Percentiles rank a stretch among this genome's conserved stretches.
These are phyloP conservation scores for Nymphalis io DNA, from an alignment of 1,140 invertebrate species.

Conservation along the genomic window DNA sequence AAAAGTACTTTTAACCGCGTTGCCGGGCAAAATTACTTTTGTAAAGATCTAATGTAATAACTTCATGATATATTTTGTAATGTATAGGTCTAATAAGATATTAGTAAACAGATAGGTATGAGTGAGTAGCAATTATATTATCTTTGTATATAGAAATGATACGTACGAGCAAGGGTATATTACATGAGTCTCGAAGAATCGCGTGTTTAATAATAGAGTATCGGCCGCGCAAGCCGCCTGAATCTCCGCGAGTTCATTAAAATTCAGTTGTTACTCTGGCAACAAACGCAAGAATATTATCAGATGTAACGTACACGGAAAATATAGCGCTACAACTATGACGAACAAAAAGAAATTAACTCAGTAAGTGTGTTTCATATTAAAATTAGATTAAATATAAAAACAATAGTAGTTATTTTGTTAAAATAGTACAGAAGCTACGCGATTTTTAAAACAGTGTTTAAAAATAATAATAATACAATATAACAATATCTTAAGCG, in stretches of 20 bases:
- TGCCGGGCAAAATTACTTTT: too few relatives aligned
- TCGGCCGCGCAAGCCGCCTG: conserved; percentile 5
- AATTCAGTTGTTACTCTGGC: conserved; percentile 1
- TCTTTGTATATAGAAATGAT: conserved; percentile 21
- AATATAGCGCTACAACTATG: conserved; percentile 18
- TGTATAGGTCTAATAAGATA: neutral
- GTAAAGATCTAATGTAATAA: too few relatives aligned
- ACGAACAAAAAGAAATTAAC: conserved; percentile 35
- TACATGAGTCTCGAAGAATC: conserved; percentile 17
- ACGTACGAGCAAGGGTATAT: conserved; percentile 27
- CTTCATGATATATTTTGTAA: too few relatives aligned
- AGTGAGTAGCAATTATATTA: conserved; percentile 3
- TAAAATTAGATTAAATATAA: too few relatives aligned
- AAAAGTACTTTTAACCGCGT: too few relatives aligned
- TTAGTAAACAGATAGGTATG: neutral
- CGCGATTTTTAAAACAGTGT: neutral
- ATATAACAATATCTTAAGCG: too few relatives aligned
- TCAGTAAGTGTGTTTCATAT: conserved; percentile 31
- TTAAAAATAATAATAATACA: too few relatives aligned
- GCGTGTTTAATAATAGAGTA: conserved; percentile 14
- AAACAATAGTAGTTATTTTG: too few relatives aligned
- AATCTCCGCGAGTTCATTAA: neutral
- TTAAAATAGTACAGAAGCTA: neutral
- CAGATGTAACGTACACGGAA: too few relatives aligned
- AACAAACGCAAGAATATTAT: neutral